These are phyloP conservation scores for Stichodactyla helianthus DNA, from an alignment of 64 coral and sea anemone genomes.

Conservation along the genomic window DNA sequence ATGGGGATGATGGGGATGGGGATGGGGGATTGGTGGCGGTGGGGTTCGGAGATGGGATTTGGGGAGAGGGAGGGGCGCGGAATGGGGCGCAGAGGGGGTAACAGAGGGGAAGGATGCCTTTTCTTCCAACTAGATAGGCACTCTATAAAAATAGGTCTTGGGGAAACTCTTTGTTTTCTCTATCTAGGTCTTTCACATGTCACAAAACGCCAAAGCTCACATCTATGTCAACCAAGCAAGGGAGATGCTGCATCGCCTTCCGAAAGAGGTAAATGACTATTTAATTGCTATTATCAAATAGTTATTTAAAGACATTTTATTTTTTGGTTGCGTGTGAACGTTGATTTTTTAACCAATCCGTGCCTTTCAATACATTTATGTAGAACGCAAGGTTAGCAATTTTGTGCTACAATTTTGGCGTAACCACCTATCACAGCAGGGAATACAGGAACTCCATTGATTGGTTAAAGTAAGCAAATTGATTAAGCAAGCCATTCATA, in stretches of 20 bases:
- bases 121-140: no score
- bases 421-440: constrained; percentile 76
- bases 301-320: no score
- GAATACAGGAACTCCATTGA: constrained; percentile 72
- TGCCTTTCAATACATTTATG: not conserved
- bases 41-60: no score
- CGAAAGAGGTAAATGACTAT: constrained; percentile 65
- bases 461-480: constrained; percentile 73
- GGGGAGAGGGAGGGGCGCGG: no score
- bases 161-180: not conserved
- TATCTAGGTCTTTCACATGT: constrained; percentile 14
- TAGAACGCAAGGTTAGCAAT: constrained; percentile 41
- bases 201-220: constrained; percentile 49
- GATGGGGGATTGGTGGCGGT: no score
- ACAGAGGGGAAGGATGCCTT: no score
- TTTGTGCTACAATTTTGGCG: constrained; percentile 97
- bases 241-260: constrained; percentile 51
- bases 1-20: no score
- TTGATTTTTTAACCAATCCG: not conserved
- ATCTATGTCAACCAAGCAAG: constrained; percentile 66
- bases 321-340: no score
- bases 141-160: no score
- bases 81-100: no score
- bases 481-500: not conserved
- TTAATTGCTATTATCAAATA: not conserved